Evolutionary conservation across 2,888 invertebrate genomes (phyloP).

Genomic region (Neocrepidodera transversa): DNA sequence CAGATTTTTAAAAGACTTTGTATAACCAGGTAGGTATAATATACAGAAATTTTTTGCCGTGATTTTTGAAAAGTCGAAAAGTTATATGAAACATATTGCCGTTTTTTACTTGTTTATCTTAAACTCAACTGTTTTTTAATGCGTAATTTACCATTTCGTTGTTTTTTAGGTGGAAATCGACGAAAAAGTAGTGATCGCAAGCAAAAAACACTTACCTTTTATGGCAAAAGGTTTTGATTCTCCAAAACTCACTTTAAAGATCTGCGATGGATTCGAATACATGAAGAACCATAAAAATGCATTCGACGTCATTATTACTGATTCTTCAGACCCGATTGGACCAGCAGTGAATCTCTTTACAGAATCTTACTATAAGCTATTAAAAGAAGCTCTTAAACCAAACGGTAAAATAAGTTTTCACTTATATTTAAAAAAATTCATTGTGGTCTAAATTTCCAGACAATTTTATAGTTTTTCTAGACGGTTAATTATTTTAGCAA

Average conservation of each 20-base stretch:
- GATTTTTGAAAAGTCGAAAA: too few relatives aligned
- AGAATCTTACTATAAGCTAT: constrained; percentile 64
- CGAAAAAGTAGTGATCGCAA: constrained; percentile 85
- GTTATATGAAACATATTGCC: too few relatives aligned
- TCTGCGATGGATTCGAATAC: constrained; percentile 93
- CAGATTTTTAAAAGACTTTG: too few relatives aligned
- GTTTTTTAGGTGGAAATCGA: constrained; percentile 94
- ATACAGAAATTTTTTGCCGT: too few relatives aligned
- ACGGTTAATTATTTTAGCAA: too few relatives aligned
- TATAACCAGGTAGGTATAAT: too few relatives aligned
- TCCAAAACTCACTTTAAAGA: constrained; percentile 76
- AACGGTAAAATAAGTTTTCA: constrained; percentile 72
- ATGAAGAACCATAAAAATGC: constrained; percentile 83
- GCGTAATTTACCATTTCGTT: too few relatives aligned
- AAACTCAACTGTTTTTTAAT: too few relatives aligned
- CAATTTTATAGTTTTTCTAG: too few relatives aligned
- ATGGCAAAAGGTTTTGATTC: constrained; percentile 89
- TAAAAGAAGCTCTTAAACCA: constrained; percentile 83
- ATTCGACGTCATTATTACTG: constrained; percentile 98
- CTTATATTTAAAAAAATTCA: too few relatives aligned
- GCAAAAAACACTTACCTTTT: constrained; percentile 86
- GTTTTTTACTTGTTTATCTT: too few relatives aligned
- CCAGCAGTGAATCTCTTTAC: constrained; percentile 70
- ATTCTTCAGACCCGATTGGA: constrained; percentile 97
- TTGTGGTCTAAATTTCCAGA: too few relatives aligned